Evolutionary conservation across 2,888 invertebrate species (phyloP).

Genomic region (Bimastos eiseni): DNA sequence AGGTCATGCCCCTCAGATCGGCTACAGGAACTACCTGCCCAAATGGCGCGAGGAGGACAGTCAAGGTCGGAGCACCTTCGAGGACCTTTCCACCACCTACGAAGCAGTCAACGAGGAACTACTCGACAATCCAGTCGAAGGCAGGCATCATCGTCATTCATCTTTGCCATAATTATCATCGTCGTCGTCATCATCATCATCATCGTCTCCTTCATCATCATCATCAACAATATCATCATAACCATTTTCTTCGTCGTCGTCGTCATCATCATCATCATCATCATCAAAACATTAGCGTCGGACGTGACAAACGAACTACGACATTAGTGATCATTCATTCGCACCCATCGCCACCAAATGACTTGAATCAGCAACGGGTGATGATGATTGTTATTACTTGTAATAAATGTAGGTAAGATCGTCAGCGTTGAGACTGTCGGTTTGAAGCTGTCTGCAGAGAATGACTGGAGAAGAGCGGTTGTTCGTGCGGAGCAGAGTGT

Average conservation of each 20-base stretch:
- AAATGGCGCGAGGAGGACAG: conserved; percentile 32
- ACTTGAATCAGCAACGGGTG: too few species aligned
- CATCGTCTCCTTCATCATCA: neutral
- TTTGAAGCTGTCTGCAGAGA: neutral
- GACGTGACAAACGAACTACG: too few species aligned
- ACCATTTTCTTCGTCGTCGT: neutral
- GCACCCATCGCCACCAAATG: neutral
- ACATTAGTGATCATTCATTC: too few species aligned
- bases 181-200: neutral
- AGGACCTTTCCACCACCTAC: conserved; percentile 39
- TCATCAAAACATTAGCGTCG: neutral
- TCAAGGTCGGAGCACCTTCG: conserved; percentile 29
- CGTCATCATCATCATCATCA: neutral
- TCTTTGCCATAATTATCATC: too few species aligned
- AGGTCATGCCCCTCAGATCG: conserved; percentile 35
- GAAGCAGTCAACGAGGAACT: conserved; percentile 36
- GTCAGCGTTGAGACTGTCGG: conserved; percentile 40
- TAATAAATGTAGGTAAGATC: conserved; percentile 33
- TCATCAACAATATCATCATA: neutral
- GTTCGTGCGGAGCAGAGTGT: conserved; percentile 32
- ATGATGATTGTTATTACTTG: neutral
- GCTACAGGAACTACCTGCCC: conserved; percentile 40
- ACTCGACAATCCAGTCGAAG: conserved; percentile 39
- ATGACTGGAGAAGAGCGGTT: neutral
- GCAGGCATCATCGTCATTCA: conserved; percentile 18